Conservation (phyloP, 2,888 invertebrate species). For the Holacanthella duospinosa region DNA sequence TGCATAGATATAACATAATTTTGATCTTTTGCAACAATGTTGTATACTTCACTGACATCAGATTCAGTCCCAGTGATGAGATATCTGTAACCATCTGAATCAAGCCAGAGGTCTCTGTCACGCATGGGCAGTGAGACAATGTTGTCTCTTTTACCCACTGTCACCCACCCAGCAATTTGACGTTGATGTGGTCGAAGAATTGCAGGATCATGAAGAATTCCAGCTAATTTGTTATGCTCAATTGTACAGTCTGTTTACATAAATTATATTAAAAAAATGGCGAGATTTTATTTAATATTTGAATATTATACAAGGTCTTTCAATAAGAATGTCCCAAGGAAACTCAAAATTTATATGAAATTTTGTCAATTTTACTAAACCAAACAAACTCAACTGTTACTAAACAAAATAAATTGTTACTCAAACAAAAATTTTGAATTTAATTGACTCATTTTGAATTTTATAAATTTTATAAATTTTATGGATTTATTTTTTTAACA, state of each 20-base stretch:
- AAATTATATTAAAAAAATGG: neutral
- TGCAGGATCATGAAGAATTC: conserved; percentile 84
- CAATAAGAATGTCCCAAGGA: too few relatives aligned
- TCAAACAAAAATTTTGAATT: too few relatives aligned
- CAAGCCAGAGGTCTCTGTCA: conserved; percentile 51
- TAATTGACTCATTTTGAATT: too few relatives aligned
- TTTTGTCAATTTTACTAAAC: too few relatives aligned
- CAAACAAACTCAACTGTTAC: too few relatives aligned
- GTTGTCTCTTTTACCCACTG: conserved; percentile 57
- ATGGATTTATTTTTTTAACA: too few relatives aligned
- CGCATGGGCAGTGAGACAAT: conserved; percentile 62
- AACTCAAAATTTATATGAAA: too few relatives aligned
- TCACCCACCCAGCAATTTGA: conserved; percentile 87
- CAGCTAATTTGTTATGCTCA: conserved; percentile 72
- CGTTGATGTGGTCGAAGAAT: conserved; percentile 71
- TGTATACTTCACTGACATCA: conserved; percentile 47
- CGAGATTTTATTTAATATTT: neutral
- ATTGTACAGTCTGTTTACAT: conserved; percentile 54
- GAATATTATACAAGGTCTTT: too few relatives aligned
- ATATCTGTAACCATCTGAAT: conserved; percentile 66
- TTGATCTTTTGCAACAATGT: conserved; percentile 45
- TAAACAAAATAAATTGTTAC: too few relatives aligned
- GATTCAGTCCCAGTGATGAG: conserved; percentile 60
- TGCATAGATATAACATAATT: conserved; percentile 81
- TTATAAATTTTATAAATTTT: too few relatives aligned